Conservation (phyloP, 1,140 invertebrate genomes). For the Drosophila watanabei region DNA sequence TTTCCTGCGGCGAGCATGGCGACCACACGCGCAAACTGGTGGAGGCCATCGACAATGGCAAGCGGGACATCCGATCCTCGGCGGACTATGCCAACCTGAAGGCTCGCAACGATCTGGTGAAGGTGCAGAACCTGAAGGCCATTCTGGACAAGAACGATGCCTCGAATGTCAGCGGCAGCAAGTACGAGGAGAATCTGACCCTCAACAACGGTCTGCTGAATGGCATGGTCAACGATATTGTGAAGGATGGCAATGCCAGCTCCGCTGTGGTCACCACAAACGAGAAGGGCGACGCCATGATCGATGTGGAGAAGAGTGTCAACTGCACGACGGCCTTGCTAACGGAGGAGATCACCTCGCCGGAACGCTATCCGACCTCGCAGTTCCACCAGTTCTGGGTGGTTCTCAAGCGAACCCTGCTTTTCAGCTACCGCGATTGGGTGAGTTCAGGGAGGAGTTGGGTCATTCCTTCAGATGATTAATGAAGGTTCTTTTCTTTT, state of each 20-base stretch:
- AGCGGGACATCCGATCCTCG: slow-evolving; percentile 89
- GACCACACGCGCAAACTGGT: slow-evolving; percentile 94
- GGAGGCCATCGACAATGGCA: slow-evolving; percentile 93
- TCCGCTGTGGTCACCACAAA: slow-evolving; percentile 68
- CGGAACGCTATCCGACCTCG: slow-evolving; percentile 91
- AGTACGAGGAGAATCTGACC: slow-evolving; percentile 86
- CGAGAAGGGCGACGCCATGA: slow-evolving; percentile 82
- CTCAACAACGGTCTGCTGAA: slow-evolving; percentile 76
- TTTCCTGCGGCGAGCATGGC: slow-evolving; percentile 97
- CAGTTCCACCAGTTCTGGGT: slow-evolving; percentile 93
- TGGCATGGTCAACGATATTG: slow-evolving; percentile 89
- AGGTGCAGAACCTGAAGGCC: slow-evolving; percentile 78
- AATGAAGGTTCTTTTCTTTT: slow-evolving; percentile 4
- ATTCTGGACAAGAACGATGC: slow-evolving; percentile 87
- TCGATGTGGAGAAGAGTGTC: slow-evolving; percentile 88
- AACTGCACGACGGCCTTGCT: slow-evolving; percentile 90
- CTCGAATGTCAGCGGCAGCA: slow-evolving; percentile 86
- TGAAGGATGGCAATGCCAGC: slow-evolving; percentile 86
- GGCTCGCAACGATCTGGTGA: slow-evolving; percentile 86
- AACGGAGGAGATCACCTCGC: slow-evolving; percentile 87
- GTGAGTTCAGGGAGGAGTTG: slow-evolving; percentile 85
- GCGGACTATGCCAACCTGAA: slow-evolving; percentile 86
- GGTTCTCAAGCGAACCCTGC: slow-evolving; percentile 91
- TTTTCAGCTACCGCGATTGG: slow-evolving; percentile 94
- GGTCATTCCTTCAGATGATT: neutral